A percentile compares a stretch with the other conserved stretches of the same genome.
These are phyloP conservation scores for Pammene fasciana DNA, from an alignment of 2,888 invertebrate genomes.

Conservation along the genomic window DNA sequence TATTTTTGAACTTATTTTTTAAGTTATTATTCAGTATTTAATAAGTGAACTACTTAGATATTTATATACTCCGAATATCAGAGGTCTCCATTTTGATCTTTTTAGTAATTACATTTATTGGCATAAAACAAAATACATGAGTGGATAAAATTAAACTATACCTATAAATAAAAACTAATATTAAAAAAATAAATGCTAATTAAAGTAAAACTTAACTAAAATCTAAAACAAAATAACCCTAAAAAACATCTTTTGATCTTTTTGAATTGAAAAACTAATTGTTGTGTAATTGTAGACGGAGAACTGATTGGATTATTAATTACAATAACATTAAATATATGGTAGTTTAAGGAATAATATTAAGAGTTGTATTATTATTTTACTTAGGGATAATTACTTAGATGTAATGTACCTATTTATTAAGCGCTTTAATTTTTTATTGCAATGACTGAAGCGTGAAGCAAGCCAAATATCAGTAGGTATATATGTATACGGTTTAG, in stretches of 20 bases:
- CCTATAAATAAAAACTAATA: no score
- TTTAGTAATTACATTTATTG: no score
- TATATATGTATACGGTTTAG: background rate
- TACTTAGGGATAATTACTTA: background rate
- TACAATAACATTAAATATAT: background rate
- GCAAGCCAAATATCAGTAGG: background rate
- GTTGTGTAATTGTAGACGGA: background rate
- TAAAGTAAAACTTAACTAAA: no score
- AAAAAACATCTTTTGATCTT: no score
- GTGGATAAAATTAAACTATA: no score
- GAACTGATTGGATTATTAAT: background rate
- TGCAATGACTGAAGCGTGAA: constrained; percentile 14
- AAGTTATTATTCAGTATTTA: background rate
- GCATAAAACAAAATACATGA: no score
- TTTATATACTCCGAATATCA: no score
- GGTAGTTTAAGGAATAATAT: background rate
- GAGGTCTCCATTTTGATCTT: no score
- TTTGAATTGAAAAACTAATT: background rate
- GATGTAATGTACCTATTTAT: background rate
- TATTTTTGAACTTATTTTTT: no score
- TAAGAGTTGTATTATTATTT: no score
- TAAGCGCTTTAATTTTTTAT: constrained; percentile 5
- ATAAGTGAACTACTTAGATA: background rate
- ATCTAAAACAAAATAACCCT: no score
- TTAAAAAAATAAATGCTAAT: no score